Conservation (phyloP, 2,113 vertebrate species). For the Erythrolamprus reginae region DNA sequence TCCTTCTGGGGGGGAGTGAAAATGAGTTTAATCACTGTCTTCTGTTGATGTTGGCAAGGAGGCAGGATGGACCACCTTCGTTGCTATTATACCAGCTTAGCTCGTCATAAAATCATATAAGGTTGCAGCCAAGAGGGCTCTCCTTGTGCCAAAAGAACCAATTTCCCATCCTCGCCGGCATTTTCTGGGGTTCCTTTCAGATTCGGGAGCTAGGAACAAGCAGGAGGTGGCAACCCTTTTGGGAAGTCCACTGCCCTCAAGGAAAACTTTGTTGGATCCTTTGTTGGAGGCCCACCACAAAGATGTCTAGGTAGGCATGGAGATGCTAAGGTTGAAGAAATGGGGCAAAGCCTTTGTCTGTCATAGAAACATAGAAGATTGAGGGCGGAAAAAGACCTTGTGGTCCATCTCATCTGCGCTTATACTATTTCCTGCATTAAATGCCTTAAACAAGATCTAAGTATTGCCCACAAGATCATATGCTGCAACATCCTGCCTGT, state of each 20-base stretch:
- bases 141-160: background rate
- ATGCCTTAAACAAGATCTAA: too few relatives aligned
- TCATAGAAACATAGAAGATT: too few relatives aligned
- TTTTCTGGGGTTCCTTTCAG: background rate
- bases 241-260: background rate
- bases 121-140: background rate
- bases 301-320: background rate
- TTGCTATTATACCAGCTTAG: background rate
- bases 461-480: too few relatives aligned
- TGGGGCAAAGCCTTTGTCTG: background rate
- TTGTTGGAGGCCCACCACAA: background rate
- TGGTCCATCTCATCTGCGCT: too few relatives aligned
- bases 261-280: background rate
- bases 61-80: background rate
- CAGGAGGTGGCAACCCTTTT: background rate
- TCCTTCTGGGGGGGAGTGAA: background rate
- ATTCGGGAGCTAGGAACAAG: background rate
- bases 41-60: constrained; percentile 2
- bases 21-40: constrained; percentile 3
- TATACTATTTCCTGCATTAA: too few relatives aligned
- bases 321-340: background rate
- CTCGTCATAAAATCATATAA: background rate
- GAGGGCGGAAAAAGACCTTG: too few relatives aligned
- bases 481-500: too few relatives aligned
- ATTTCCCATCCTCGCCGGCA: background rate